phyloP scores from a whole-genome alignment of 1,140 invertebrate genomes.

The Drosophila guanche region DNA sequence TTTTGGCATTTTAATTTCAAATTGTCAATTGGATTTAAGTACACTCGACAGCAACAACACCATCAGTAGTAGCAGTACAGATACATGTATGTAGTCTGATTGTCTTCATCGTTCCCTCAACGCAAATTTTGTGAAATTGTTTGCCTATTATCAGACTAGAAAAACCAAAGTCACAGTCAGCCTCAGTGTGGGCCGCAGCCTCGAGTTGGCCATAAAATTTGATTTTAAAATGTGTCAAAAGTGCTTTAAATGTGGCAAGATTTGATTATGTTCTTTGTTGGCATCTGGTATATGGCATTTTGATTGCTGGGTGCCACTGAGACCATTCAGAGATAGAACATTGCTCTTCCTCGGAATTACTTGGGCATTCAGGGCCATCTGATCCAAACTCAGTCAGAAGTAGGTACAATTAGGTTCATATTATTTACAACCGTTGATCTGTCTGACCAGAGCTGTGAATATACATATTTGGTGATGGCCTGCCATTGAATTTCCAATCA shows the following conservation, averaged over 20 bases:
- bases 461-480: conserved; percentile 11
- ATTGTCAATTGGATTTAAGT: conserved; percentile 82
- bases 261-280: conserved; percentile 56
- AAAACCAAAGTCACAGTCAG: conserved; percentile 26
- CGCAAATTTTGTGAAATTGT: conserved; percentile 69
- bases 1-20: conserved; percentile 82
- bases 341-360: neutral
- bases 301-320: conserved; percentile 54
- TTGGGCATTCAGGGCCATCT: neutral
- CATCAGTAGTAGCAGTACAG: conserved; percentile 20
- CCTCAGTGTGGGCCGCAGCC: neutral
- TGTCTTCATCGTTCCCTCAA: conserved; percentile 71
- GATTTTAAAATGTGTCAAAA: conserved; percentile 79
- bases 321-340: conserved; percentile 26
- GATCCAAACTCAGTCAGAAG: neutral
- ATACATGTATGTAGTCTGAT: conserved; percentile 25
- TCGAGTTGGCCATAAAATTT: conserved; percentile 62
- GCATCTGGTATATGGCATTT: conserved; percentile 39
- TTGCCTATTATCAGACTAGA: conserved; percentile 63
- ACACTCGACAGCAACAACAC: conserved; percentile 63
- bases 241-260: conserved; percentile 72
- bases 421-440: neutral
- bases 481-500: conserved; percentile 24
- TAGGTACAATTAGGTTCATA: conserved; percentile 1
- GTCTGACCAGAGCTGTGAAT: neutral